phyloP scores from a whole-genome alignment of 2,797 vertebrate species.

The Sphaeramia orbicularis region DNA sequence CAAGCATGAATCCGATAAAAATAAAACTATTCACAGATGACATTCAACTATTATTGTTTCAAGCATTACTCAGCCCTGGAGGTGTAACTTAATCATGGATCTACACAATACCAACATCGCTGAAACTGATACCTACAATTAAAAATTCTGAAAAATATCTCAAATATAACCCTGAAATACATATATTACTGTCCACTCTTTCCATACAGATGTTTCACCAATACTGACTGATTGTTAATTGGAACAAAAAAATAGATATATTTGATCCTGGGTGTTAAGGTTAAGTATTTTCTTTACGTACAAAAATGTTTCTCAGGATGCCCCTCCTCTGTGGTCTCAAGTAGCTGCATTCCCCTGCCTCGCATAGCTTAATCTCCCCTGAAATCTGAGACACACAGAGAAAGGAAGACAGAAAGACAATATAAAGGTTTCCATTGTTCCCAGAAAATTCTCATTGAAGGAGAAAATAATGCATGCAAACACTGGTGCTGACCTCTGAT shows the following conservation, averaged over 20 bases:
- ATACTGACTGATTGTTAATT: too few species aligned
- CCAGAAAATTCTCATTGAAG: constrained; percentile 5
- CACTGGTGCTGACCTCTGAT: constrained; percentile 78
- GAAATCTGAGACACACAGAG: constrained; percentile 79
- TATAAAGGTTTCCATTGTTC: not conserved
- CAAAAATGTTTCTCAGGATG: constrained; percentile 84
- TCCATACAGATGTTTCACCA: too few species aligned
- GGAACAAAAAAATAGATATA: too few species aligned
- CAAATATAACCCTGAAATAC: not conserved
- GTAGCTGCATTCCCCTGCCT: constrained; percentile 87
- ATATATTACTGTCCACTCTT: too few species aligned
- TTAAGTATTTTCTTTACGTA: constrained; percentile 65
- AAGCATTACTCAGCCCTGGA: too few species aligned
- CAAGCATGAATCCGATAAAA: too few species aligned
- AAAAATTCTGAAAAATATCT: not conserved
- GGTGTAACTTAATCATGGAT: too few species aligned
- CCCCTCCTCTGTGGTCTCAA: constrained; percentile 84
- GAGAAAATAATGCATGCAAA: constrained; percentile 15
- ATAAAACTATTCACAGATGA: too few species aligned
- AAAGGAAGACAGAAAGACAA: not conserved
- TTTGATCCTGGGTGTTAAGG: too few species aligned
- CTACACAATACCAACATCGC: too few species aligned
- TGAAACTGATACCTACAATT: too few species aligned
- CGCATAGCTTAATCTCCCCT: constrained; percentile 88
- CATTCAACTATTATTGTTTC: too few species aligned